phyloP scores from a whole-genome alignment of 2,888 invertebrate genomes.

The Dione vanillae region DNA sequence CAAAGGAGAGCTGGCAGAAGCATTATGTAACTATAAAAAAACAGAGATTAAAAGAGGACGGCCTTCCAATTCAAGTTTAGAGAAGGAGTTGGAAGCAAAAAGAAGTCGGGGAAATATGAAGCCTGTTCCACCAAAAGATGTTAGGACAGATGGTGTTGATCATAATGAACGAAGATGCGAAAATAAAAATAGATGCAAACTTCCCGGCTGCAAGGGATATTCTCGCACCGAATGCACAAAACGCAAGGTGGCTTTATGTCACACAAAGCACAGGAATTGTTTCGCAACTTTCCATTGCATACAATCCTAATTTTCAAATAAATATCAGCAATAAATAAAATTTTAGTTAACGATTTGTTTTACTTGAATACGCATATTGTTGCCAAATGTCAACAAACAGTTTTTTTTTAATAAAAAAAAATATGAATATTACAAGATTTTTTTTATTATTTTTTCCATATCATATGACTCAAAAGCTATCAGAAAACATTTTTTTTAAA shows the following conservation, averaged over 20 bases:
- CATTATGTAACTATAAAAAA: constrained; percentile 46
- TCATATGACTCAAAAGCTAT: constrained; percentile 7
- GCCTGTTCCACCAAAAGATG: constrained; percentile 41
- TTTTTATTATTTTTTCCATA: constrained; percentile 38
- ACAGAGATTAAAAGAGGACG: constrained; percentile 45
- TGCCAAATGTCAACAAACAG: constrained; percentile 41
- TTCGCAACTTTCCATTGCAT: constrained; percentile 48
- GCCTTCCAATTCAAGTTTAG: constrained; percentile 43
- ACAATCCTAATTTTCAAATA: no score
- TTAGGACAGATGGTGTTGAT: constrained; percentile 49
- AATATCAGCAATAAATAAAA: no score
- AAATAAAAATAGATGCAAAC: constrained; percentile 48
- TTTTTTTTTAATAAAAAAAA: constrained; percentile 45
- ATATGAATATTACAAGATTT: constrained; percentile 40
- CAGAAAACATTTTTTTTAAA: no score
- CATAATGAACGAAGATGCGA: constrained; percentile 49
- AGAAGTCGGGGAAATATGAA: constrained; percentile 46
- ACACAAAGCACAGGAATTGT: constrained; percentile 49
- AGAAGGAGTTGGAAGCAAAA: constrained; percentile 46
- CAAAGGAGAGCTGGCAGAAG: constrained; percentile 45
- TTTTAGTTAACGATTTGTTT: no score
- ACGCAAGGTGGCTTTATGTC: constrained; percentile 49
- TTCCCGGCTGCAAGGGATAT: constrained; percentile 47
- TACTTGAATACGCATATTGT: constrained; percentile 40
- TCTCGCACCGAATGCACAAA: constrained; percentile 49